Conservation (phyloP, 2,888 invertebrate species). For the Mamestra brassicae region DNA sequence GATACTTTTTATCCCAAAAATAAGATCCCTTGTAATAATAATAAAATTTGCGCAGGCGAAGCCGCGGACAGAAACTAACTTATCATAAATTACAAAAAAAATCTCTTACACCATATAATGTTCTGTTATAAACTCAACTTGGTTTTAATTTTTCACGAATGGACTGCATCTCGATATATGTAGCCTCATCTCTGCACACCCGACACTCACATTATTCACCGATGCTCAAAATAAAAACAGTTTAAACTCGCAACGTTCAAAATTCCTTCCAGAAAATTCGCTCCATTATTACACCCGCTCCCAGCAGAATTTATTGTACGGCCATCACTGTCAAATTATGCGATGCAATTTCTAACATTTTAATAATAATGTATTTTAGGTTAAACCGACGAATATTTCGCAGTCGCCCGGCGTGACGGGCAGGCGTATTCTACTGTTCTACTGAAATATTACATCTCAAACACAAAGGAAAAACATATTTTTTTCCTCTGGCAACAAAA, state of each 20-base stretch:
- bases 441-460: conserved; percentile 77
- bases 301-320: conserved; percentile 56
- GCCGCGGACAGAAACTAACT: no score
- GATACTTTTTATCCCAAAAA: no score
- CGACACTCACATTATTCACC: not conserved
- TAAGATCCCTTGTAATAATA: no score
- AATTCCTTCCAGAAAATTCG: conserved; percentile 33
- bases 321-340: conserved; percentile 69
- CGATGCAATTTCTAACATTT: conserved; percentile 66
- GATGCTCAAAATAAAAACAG: conserved; percentile 1
- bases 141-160: not conserved
- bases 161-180: not conserved
- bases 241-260: conserved; percentile 26
- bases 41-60: no score
- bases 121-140: no score
- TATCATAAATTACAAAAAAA: no score
- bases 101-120: no score
- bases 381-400: conserved; percentile 63
- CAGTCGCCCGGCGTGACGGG: conserved; percentile 61
- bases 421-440: conserved; percentile 62
- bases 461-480: conserved; percentile 78
- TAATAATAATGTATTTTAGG: conserved; percentile 69
- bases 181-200: not conserved
- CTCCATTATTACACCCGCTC: conserved; percentile 49
- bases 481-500: conserved; percentile 72